Conservation (phyloP, 1,140 invertebrate genomes). For the Leptonema lineaticorne region DNA sequence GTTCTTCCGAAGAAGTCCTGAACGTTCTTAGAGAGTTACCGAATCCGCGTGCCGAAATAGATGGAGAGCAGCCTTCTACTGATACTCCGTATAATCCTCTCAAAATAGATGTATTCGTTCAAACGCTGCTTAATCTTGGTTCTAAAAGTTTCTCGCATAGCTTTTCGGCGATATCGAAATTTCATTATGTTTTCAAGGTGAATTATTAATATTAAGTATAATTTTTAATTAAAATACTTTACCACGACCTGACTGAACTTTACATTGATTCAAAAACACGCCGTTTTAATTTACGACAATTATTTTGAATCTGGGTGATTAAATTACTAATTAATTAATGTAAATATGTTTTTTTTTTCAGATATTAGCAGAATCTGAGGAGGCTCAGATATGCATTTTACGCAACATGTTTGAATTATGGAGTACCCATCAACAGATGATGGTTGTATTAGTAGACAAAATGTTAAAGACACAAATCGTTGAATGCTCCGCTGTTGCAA, state of each 20-base stretch:
- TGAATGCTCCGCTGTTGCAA: conserved; percentile 94
- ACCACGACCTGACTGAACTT: neutral
- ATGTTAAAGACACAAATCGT: conserved; percentile 96
- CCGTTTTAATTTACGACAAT: too few relatives aligned
- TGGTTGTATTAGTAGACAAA: conserved; percentile 94
- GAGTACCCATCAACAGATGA: conserved; percentile 95
- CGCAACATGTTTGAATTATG: conserved; percentile 93
- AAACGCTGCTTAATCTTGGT: conserved; percentile 89
- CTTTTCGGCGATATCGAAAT: conserved; percentile 96
- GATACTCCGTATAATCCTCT: conserved; percentile 78
- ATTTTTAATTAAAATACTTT: too few relatives aligned
- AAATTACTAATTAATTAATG: conserved; percentile 1
- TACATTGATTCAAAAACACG: too few relatives aligned
- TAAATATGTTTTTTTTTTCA: conserved; percentile 51
- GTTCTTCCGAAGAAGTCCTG: conserved; percentile 88
- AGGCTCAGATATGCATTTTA: conserved; percentile 93
- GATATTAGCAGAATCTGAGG: conserved; percentile 88
- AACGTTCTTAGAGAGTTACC: conserved; percentile 84
- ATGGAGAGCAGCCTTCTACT: conserved; percentile 60
- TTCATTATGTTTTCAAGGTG: conserved; percentile 91
- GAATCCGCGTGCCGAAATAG: conserved; percentile 71
- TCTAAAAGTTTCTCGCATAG: conserved; percentile 98
- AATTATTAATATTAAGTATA: conserved; percentile 17
- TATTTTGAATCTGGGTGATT: neutral
- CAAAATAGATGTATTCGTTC: conserved; percentile 96